Base-by-base conservation (phyloP, 2,888 invertebrate species). In the Pocota personata region DNA sequence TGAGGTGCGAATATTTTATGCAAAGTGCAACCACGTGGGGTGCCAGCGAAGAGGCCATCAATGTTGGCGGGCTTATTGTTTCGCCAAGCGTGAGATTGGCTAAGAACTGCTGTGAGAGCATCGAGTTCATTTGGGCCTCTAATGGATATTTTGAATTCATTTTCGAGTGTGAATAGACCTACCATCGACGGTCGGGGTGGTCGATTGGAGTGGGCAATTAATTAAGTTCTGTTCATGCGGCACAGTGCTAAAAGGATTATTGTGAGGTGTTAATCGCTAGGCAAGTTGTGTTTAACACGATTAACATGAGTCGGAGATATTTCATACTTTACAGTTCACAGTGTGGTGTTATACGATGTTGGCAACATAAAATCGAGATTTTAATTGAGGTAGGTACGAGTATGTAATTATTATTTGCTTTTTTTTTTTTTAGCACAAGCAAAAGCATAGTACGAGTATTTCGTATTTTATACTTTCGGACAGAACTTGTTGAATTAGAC, bases 1-100 rank as follows among this genome's bases (percentile, higher is more conserved):
- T 58, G 75, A 64, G 57, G 69, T 84, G 83, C 57, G 64, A 75
- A 84, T 79, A 64, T 62, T 84, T 79, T 84, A 84, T 84, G 46
- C 79, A 71, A 80, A 71, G 27, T 60, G 50, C 69, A 50, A 43
- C 48, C n/a, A 40, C 37, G 72, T 21, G 78, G 67, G 64, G 50
- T 77, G 50, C 71, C 76, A 69, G 71, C 50, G 16, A 55, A 64
- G 52, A 48, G 27, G 50, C 60, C 62, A 69, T 75, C 46, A 69
- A 40, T 50, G 60, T 55, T 69, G 57, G 79, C 32, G 48, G 40
- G 30, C 46, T 69, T 64, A 75, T 67, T 75, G 60, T 80, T 60
- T 24, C 14, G 52, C 37, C 14, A 35, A 48, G 27, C 52, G 27
- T 48, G 24, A 66, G 37, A 55, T 62, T 32, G 21, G 16, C n/a